Percentiles rank a stretch among this genome's conserved stretches.
phyloP scores from a whole-genome alignment of 92 coral and sea anemone species.

The Porites rus region DNA sequence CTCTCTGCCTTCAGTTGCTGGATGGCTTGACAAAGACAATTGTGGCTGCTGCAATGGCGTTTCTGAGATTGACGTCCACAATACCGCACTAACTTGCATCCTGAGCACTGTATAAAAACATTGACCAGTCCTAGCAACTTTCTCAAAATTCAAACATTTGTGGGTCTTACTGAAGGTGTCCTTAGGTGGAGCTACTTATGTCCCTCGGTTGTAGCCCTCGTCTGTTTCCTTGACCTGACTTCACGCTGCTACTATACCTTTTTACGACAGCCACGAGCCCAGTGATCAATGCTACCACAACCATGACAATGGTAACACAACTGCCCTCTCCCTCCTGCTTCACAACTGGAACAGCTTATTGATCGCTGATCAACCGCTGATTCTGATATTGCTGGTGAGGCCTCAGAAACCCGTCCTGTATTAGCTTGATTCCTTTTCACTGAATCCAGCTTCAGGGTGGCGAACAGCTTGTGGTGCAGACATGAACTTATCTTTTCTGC shows the following conservation, averaged over 20 bases:
- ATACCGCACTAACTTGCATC: no score
- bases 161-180: no score
- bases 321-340: background rate
- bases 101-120: no score
- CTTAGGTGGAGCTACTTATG: background rate
- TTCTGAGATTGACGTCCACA: no score
- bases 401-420: background rate
- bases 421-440: slow-evolving; percentile 13
- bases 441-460: slow-evolving; percentile 41
- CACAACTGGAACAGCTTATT: background rate
- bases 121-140: no score
- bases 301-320: slow-evolving; percentile 22
- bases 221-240: background rate
- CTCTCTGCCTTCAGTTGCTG: no score
- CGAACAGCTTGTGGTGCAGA: slow-evolving; percentile 50
- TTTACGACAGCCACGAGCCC: slow-evolving; percentile 32
- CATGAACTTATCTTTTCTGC: slow-evolving; percentile 52
- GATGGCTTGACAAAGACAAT: no score
- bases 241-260: background rate
- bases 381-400: background rate
- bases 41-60: no score
- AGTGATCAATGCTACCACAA: slow-evolving; percentile 27
- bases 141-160: no score
- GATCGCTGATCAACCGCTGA: background rate
- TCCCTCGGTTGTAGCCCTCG: background rate